Evolutionary conservation across 1,140 invertebrate species (phyloP).

Genomic region (Drosophila ficusphila): DNA sequence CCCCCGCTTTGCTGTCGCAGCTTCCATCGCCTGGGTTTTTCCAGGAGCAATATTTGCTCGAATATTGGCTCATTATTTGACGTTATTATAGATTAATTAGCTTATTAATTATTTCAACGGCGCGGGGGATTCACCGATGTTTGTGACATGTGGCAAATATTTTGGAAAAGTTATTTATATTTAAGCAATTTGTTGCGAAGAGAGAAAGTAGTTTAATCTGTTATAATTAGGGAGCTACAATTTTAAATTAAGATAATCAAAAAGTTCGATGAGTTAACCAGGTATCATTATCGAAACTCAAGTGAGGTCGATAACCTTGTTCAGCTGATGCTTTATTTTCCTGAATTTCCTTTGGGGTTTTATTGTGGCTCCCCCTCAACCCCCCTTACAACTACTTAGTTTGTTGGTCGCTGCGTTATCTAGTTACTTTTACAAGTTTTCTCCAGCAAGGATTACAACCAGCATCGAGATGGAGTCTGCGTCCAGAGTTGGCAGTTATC

Average conservation of each 20-base stretch:
- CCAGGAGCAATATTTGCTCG: constrained; percentile 55
- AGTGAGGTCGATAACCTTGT: constrained; percentile 10
- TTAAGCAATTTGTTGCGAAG: constrained; percentile 2
- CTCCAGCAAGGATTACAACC: constrained; percentile 57
- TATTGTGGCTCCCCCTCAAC: neutral
- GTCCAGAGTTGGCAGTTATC: constrained; percentile 35
- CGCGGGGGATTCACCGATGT: constrained; percentile 13
- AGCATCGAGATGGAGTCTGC: constrained; percentile 27
- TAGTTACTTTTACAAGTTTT: constrained; percentile 77
- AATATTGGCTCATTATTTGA: constrained; percentile 78
- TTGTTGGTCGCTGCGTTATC: constrained; percentile 60
- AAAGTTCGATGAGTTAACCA: neutral
- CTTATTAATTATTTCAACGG: constrained; percentile 65
- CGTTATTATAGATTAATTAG: constrained; percentile 71
- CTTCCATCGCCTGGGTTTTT: constrained; percentile 19
- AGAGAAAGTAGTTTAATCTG: neutral
- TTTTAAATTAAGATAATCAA: too few relatives aligned
- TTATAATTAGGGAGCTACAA: too few relatives aligned
- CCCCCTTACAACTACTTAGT: constrained; percentile 43
- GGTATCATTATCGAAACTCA: neutral
- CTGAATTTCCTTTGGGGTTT: constrained; percentile 2
- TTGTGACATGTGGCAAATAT: constrained; percentile 15
- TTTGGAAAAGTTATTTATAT: constrained; percentile 40
- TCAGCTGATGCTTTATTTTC: neutral
- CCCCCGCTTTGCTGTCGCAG: constrained; percentile 12